Base-by-base conservation (phyloP, 2,888 invertebrate species). In the Abscondita cerata region DNA sequence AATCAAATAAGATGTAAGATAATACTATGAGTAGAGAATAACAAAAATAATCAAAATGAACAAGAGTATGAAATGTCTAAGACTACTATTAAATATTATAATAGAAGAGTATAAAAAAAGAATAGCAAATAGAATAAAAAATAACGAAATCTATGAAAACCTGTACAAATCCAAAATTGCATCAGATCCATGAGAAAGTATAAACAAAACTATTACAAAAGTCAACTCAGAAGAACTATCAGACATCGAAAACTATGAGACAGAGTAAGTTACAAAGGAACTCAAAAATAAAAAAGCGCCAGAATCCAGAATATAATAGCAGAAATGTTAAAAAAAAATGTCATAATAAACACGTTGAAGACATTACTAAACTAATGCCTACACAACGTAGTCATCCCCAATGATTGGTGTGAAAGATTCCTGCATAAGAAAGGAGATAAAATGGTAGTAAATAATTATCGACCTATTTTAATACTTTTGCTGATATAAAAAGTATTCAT, bases 381-480 rank as follows among this genome's bases (percentile, higher is more conserved):
- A 48, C 48, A 48, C 31, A 48, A 31, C 48, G 48, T 31, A 48
- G 48, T 48, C 48, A 48, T 48, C 48, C 25, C 48, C 13, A 31
- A 31, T 31, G 48, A 25, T 48, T 48, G 48, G 48, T 48, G 25
- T 48, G 48, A 48, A 48, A 9, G 31, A 12, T 34, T 15, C 50
- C 50, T 50, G 33, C 50, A 50, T 15, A 50, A 50, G 33, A 50
- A 34, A 50, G 33, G 8, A 50, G 34, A 50, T 12, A 25, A 33
- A 48, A 33, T 34, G 38, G 38, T 5, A 3, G 38, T 38, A n/a
- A 38, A 38, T 13, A 38, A 38, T 38, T 38, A 38, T 38, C 38
- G 2, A 13, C 38, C 38, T 38, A 38, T 38, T 13, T 50, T 34
- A 50, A 12, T 50, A 33, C 50, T 47, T 20, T 47, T 25, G 25